Evolutionary conservation across 2,888 invertebrate genomes (phyloP).

Genomic region (Drosophila mercatorum): DNA sequence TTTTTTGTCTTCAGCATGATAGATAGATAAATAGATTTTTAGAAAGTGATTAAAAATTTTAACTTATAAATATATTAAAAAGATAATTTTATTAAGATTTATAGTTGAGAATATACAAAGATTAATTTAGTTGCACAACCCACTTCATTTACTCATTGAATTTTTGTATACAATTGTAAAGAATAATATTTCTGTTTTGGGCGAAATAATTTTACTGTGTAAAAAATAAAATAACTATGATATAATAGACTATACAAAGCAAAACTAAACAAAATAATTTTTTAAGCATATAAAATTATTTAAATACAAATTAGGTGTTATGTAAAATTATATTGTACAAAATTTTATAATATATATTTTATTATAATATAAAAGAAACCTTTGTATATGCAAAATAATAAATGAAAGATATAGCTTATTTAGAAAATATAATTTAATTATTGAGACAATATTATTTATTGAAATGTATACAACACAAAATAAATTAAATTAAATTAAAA

Average conservation of each 20-base stretch:
- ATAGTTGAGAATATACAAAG: background rate
- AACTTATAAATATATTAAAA: background rate
- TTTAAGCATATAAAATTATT: no score
- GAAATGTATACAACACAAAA: background rate
- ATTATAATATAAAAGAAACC: no score
- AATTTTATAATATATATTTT: no score
- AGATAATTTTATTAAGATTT: background rate
- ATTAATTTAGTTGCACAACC: background rate
- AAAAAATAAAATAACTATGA: background rate
- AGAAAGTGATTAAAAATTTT: background rate
- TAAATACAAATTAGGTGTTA: no score
- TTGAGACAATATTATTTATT: no score
- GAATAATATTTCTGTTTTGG: background rate
- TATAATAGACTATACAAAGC: no score
- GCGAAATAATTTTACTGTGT: background rate
- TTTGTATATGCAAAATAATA: no score
- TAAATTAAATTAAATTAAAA: background rate
- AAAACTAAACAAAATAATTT: no score
- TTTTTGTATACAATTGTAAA: background rate
- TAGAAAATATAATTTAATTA: no score
- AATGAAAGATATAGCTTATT: no score
- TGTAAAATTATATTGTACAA: no score
- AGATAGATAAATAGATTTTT: background rate
- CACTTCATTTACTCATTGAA: no score
- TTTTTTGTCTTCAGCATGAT: background rate